A percentile compares a stretch with the other conserved stretches of the same genome.
phyloP scores from a whole-genome alignment of 1,140 invertebrate genomes.

The Coenobita brevimanus region DNA sequence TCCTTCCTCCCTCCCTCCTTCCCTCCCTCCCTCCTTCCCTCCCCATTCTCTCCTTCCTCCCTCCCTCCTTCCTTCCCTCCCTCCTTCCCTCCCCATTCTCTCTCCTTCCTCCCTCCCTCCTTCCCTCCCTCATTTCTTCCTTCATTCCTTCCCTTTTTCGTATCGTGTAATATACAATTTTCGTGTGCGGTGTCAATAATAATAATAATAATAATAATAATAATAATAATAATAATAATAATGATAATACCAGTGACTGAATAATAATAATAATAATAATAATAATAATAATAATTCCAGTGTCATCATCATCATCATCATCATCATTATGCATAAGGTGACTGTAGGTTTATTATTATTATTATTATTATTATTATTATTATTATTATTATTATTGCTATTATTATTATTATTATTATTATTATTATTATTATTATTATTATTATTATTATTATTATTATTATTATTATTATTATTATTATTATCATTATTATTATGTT shows the following conservation, averaged over 20 bases:
- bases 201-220: slow-evolving; percentile 4
- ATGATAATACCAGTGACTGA: neutral
- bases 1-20: neutral
- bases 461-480: too few relatives aligned
- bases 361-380: too few relatives aligned
- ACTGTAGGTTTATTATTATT: too few relatives aligned
- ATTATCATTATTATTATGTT: too few relatives aligned
- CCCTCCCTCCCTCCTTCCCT: neutral
- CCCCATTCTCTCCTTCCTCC: neutral
- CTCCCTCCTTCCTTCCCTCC: neutral
- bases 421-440: too few relatives aligned
- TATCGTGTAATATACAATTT: neutral
- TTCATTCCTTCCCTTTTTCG: neutral
- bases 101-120: neutral
- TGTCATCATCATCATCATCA: too few relatives aligned
- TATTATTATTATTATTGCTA: too few relatives aligned
- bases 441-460: too few relatives aligned
- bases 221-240: slow-evolving; percentile 4
- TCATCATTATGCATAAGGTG: too few relatives aligned
- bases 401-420: too few relatives aligned
- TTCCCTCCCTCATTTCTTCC: neutral
- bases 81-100: neutral
- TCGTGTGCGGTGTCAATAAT: neutral
- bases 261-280: slow-evolving; percentile 4
- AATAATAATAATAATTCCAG: slow-evolving; percentile 4